These are phyloP conservation scores for Harpagifer antarcticus DNA, from an alignment of 2,797 vertebrate species.

Conservation along the genomic window DNA sequence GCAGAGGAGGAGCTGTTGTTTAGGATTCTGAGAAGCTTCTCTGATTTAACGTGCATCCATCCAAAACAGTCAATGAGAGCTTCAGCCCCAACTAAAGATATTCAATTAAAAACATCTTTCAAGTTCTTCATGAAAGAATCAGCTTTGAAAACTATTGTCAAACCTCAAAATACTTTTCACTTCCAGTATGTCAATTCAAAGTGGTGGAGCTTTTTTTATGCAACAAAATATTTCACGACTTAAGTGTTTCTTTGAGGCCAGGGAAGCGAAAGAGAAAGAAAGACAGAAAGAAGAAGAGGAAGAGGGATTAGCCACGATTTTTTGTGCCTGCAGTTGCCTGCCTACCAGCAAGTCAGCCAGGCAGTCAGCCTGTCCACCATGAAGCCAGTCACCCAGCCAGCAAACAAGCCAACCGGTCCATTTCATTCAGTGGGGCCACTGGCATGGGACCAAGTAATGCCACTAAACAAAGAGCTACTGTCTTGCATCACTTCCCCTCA, in stretches of 20 bases:
- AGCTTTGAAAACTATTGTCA: conserved; percentile 23
- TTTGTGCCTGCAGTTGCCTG: conserved; percentile 60
- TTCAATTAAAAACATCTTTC: conserved; percentile 25
- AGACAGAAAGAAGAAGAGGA: conserved; percentile 55
- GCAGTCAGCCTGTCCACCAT: conserved; percentile 72
- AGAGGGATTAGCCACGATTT: conserved; percentile 75
- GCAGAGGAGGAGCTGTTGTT: conserved; percentile 44
- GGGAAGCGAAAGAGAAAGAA: conserved; percentile 35
- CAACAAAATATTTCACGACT: conserved; percentile 41
- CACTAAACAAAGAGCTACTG: conserved; percentile 87
- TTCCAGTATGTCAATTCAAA: conserved; percentile 31
- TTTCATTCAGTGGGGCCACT: conserved; percentile 82
- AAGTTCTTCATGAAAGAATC: conserved; percentile 14
- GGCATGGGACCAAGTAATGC: conserved; percentile 84
- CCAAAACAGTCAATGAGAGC: conserved; percentile 29
- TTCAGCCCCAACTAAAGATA: neutral
- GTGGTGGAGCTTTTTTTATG: conserved; percentile 8
- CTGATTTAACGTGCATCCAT: conserved; percentile 18
- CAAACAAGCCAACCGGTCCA: conserved; percentile 78
- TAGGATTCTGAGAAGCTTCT: conserved; percentile 33
- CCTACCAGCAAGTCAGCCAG: conserved; percentile 74
- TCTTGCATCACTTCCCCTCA: conserved; percentile 86
- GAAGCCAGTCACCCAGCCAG: conserved; percentile 73
- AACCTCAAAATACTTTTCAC: conserved; percentile 42
- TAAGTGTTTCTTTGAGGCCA: conserved; percentile 45